Evolutionary conservation across 2,113 vertebrate genomes (phyloP).

Genomic region (Myotis brandtii): DNA sequence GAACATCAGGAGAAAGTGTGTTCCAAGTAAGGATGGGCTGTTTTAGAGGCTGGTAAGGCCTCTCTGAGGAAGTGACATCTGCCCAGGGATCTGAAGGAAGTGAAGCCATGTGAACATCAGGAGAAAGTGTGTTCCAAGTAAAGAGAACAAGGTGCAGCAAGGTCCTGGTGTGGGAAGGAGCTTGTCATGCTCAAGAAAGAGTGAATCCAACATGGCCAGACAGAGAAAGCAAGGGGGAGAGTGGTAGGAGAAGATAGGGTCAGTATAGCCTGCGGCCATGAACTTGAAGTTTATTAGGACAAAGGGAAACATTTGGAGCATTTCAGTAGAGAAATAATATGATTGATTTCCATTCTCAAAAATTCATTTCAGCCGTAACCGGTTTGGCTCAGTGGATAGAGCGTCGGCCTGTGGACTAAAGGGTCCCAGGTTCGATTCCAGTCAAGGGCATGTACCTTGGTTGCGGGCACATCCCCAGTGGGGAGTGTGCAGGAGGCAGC

Average conservation of each 20-base stretch:
- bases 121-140: not conserved
- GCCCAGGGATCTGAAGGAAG: not conserved
- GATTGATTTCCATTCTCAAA: not conserved
- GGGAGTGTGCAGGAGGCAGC: too few relatives aligned
- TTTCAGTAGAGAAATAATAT: not conserved
- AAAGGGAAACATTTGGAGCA: not conserved
- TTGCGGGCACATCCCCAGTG: too few relatives aligned
- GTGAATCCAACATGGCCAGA: not conserved
- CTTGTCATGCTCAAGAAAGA: not conserved
- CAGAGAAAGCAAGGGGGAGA: not conserved
- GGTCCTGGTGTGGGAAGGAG: not conserved
- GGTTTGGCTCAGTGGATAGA: too few relatives aligned
- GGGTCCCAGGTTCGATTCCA: too few relatives aligned
- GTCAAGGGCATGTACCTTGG: too few relatives aligned
- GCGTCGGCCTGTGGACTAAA: too few relatives aligned
- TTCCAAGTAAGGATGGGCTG: not conserved
- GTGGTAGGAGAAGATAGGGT: not conserved
- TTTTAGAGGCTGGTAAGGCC: not conserved
- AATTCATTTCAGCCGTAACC: not conserved
- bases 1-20: not conserved
- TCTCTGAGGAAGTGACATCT: not conserved
- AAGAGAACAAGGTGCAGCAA: not conserved
- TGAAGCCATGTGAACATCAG: not conserved
- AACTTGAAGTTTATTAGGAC: not conserved
- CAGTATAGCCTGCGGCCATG: not conserved